Evolutionary conservation across 2,797 vertebrate species (phyloP).

Genomic region (Sebastes diaconus): DNA sequence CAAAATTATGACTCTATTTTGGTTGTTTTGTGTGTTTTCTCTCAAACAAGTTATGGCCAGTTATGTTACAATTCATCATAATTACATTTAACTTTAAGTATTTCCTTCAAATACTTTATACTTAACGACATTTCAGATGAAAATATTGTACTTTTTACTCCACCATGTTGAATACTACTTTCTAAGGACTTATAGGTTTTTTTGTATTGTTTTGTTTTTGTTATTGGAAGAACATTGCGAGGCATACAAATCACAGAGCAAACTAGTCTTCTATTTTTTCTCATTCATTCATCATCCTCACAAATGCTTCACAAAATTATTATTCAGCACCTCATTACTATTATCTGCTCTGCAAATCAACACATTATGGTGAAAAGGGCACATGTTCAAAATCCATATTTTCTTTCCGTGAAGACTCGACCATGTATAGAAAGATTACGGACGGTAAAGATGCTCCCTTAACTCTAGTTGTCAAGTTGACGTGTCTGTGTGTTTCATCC

Average conservation of each 20-base stretch:
- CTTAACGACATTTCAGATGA: neutral
- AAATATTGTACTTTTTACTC: neutral
- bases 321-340: slow-evolving; percentile 24
- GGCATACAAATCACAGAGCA: too few relatives aligned
- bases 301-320: slow-evolving; percentile 35
- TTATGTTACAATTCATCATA: neutral
- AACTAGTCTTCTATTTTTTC: too few relatives aligned
- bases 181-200: too few relatives aligned
- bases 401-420: slow-evolving; percentile 1
- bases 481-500: neutral
- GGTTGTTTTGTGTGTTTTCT: neutral
- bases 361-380: slow-evolving; percentile 4
- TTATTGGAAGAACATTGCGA: too few relatives aligned
- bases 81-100: neutral
- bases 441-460: slow-evolving; percentile 24
- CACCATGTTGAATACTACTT: neutral
- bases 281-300: slow-evolving; percentile 7
- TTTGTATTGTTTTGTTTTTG: too few relatives aligned
- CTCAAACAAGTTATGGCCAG: neutral
- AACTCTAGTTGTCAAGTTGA: slow-evolving; percentile 46
- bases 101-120: neutral
- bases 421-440: slow-evolving; percentile 18
- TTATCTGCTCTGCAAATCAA: slow-evolving; percentile 30
- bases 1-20: neutral
- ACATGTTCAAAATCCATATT: slow-evolving; percentile 14